These are phyloP conservation scores for Piezodorus guildinii DNA, from an alignment of 1,140 invertebrate genomes.

Conservation along the genomic window DNA sequence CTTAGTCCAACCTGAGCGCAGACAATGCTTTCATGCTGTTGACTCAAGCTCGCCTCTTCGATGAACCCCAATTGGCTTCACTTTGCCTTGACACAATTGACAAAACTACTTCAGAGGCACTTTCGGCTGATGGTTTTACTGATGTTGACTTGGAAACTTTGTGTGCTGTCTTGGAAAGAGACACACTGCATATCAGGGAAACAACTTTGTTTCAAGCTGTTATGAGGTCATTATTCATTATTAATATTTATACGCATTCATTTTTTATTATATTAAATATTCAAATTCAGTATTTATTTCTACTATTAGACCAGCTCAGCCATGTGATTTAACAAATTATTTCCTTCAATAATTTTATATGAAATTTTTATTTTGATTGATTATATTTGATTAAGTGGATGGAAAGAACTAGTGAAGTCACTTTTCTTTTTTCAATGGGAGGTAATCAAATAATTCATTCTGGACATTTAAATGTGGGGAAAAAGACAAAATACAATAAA, in stretches of 20 bases:
- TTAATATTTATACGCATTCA: background rate
- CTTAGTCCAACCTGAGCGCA: conserved; percentile 50
- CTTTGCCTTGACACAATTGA: conserved; percentile 78
- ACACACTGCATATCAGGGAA: conserved; percentile 71
- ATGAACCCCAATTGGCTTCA: conserved; percentile 64
- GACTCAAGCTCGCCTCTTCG: conserved; percentile 67
- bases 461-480: too few species aligned
- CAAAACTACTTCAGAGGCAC: conserved; percentile 68
- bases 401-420: too few species aligned
- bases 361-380: too few species aligned
- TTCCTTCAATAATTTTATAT: too few species aligned
- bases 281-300: too few species aligned
- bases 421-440: too few species aligned
- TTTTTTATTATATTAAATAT: too few species aligned
- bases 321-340: too few species aligned
- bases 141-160: conserved; percentile 78
- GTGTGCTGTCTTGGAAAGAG: conserved; percentile 65
- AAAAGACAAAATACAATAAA: too few species aligned
- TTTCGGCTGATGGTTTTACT: conserved; percentile 74
- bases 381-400: too few species aligned
- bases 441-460: too few species aligned
- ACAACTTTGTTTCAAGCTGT: conserved; percentile 66
- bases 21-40: conserved; percentile 80
- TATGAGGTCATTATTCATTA: conserved; percentile 34
- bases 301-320: too few species aligned